These are phyloP conservation scores for Bombus haemorrhoidalis DNA, from an alignment of 1,140 invertebrate species.

Conservation along the genomic window DNA sequence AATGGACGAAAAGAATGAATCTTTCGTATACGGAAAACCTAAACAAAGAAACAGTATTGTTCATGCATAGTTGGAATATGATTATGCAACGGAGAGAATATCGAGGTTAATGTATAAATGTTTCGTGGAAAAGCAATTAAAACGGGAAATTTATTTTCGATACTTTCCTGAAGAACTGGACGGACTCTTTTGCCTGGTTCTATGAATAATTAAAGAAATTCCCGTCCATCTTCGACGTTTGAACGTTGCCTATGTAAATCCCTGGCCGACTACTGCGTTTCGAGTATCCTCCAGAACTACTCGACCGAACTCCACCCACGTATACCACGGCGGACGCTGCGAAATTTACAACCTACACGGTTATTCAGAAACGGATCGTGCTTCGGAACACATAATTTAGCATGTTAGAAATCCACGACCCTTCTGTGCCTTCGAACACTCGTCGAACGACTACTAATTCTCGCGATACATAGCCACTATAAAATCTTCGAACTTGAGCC, in stretches of 20 bases:
- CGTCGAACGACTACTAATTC: conserved; percentile 3
- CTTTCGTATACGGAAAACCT: too few relatives aligned
- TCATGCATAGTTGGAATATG: not conserved
- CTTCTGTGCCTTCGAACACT: not conserved
- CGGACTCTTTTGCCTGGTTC: not conserved
- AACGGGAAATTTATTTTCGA: not conserved
- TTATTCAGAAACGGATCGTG: conserved; percentile 41
- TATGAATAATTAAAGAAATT: conserved; percentile 52
- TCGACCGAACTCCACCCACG: conserved; percentile 47
- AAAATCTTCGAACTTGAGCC: not conserved
- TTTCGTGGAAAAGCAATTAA: conserved; percentile 20
- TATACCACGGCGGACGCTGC: conserved; percentile 30
- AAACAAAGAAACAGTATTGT: not conserved
- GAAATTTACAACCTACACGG: conserved; percentile 50
- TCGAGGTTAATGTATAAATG: not conserved
- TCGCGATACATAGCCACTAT: not conserved
- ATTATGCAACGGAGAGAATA: not conserved
- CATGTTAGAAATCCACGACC: conserved; percentile 26
- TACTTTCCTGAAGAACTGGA: not conserved
- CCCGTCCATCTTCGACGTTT: conserved; percentile 35
- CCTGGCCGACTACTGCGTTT: conserved; percentile 44
- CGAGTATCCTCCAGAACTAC: conserved; percentile 40
- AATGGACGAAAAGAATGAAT: not conserved
- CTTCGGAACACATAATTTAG: conserved; percentile 43
- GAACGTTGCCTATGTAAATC: conserved; percentile 45